Evolutionary conservation across 2,113 vertebrate genomes (phyloP), one percentile per base, ranked within the genome.

Genomic region (Rattus rattus): DNA sequence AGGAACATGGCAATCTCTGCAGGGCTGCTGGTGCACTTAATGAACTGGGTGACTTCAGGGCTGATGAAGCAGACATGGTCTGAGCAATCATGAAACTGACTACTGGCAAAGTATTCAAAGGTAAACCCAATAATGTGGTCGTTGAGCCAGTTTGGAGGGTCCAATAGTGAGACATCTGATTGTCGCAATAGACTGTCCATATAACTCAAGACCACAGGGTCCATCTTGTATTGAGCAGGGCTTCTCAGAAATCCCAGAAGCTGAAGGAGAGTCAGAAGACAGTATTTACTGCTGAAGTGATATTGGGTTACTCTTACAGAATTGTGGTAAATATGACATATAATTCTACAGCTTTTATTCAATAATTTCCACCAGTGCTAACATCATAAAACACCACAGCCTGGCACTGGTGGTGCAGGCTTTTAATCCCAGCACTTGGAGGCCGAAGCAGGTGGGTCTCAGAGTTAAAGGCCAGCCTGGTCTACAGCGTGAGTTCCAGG

Each of bases 31-130:
- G 99, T 98, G 86, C 99, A 99, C 93, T 99, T 99, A 98, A 99
- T 99, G 98, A 99, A 99, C 98, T 99, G 99, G 69, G 99, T 99
- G 97, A 99, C 99, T 98, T 99, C 99, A 0, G 99, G 99, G 96
- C 99, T 99, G 98, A 99, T 99, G 97, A 99, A 99, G 75, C 99
- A 98, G 33, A 99, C 98, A 0, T 97, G 97, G 33, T 98, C 98
- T 0, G 98, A 96, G 49, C 99, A 98, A 93, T 98, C 98, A 96
- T 96, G 98, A 98, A 99, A 99, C 94, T 99, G 99, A 90, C 99
- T 98, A 0, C 97, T 98, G 77, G 99, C 96, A 20, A 99, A 99
- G 96, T 99, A 99, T 97, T 99, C 99, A 2, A 99, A 99, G 97
- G 99, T 99, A 73, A 99, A 99, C 0, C 99, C 99, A 2, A 99